A percentile compares a stretch with the other conserved stretches of the same genome.
These are phyloP conservation scores for Beroe ovata DNA, from an alignment of 37 sponge, comb jelly and placozoan genomes.

Conservation along the genomic window DNA sequence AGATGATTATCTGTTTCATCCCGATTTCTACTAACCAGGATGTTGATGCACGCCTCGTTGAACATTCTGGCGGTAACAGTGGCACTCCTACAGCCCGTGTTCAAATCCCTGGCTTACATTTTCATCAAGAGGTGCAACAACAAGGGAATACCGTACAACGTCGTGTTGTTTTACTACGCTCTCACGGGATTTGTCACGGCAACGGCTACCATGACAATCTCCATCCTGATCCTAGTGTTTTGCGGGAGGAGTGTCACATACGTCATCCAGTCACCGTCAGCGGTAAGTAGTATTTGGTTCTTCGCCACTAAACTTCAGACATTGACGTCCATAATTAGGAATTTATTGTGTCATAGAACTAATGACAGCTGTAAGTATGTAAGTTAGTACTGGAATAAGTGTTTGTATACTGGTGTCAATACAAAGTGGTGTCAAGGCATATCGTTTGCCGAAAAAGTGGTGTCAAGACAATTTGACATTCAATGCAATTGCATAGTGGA, in stretches of 20 bases:
- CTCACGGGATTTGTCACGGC: slow-evolving; percentile 33
- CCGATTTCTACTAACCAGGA: neutral
- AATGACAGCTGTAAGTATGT: no score
- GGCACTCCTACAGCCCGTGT: slow-evolving; percentile 40
- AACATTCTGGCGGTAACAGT: slow-evolving; percentile 46
- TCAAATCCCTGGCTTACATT: slow-evolving; percentile 59
- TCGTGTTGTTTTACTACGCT: slow-evolving; percentile 55
- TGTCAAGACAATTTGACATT: no score
- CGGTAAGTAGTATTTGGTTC: neutral
- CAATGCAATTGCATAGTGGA: no score
- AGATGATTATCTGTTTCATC: neutral
- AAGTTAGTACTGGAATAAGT: no score
- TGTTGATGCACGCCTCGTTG: slow-evolving; percentile 26
- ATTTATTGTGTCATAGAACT: no score
- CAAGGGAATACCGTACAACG: slow-evolving; percentile 35
- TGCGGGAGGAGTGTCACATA: neutral
- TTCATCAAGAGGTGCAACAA: slow-evolving; percentile 38
- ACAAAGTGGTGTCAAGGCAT: no score
- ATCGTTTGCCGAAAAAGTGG: no score
- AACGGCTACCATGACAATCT: neutral
- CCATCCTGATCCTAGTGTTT: slow-evolving; percentile 22
- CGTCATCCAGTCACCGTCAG: neutral
- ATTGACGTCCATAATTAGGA: no score
- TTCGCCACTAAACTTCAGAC: no score
- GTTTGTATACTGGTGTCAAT: no score